A percentile compares a stretch with the other conserved stretches of the same genome.
These are phyloP conservation scores for Halisarca cf. caerulea DNA, from an alignment of 37 sponge, comb jelly and placozoan genomes.

Conservation along the genomic window DNA sequence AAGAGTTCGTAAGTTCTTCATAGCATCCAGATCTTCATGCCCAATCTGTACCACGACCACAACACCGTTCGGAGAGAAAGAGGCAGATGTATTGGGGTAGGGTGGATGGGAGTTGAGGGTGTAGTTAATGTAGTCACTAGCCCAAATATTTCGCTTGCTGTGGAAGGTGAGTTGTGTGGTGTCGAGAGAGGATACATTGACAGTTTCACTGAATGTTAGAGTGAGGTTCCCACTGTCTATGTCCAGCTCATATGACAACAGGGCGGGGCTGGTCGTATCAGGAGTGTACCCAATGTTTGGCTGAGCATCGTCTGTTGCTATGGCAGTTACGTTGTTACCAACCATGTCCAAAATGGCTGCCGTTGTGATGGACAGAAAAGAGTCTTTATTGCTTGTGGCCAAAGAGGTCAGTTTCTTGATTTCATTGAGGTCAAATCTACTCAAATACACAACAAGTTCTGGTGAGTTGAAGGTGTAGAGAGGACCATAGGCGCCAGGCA, in stretches of 20 bases:
- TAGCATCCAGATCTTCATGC: conserved; percentile 75
- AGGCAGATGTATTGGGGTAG: conserved; percentile 73
- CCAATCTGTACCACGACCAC: conserved; percentile 68
- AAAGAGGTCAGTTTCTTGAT: conserved; percentile 71
- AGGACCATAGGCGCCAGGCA: neutral
- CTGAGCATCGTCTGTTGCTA: conserved; percentile 11
- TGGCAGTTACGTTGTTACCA: conserved; percentile 55
- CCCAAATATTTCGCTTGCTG: conserved; percentile 13
- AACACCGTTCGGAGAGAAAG: conserved; percentile 67
- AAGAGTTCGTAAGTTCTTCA: conserved; percentile 75
- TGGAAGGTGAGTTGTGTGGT: conserved; percentile 71
- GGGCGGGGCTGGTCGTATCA: conserved; percentile 59
- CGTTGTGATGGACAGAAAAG: conserved; percentile 63
- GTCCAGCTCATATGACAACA: conserved; percentile 72
- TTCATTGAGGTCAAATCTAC: conserved; percentile 66
- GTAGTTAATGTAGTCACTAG: conserved; percentile 37
- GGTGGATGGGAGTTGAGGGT: conserved; percentile 60
- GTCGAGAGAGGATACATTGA: conserved; percentile 80
- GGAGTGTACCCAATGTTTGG: conserved; percentile 24
- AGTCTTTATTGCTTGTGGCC: conserved; percentile 43
- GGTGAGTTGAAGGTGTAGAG: conserved; percentile 56
- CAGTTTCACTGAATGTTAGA: conserved; percentile 89
- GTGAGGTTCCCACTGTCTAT: conserved; percentile 76
- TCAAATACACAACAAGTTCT: conserved; percentile 52
- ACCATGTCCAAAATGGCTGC: conserved; percentile 69